Evolutionary conservation across 2,888 invertebrate species (phyloP), one percentile per base, ranked within the genome.

Genomic region (Drosophila borborema): DNA sequence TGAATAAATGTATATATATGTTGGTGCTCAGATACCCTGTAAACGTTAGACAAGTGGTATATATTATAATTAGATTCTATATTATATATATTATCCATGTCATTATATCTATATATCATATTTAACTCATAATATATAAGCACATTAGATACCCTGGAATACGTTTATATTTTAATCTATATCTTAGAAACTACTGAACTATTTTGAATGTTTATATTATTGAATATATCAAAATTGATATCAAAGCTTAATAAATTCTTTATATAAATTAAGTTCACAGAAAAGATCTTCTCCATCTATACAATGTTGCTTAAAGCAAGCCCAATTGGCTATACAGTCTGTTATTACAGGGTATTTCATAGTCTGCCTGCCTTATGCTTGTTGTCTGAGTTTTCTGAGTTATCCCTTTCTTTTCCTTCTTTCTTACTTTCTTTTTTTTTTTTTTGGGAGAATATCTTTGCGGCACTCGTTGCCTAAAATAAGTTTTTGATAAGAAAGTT

Each of bases 401-500:
- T 67, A 49, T 65, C 34, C 36, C 48, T 51, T 51, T 51, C 49
- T 40, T 16, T 40, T 7, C 6, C 38, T 40, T 40, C 38, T 34
- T 51, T 31, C 28, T n/a, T 10, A 7, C 31, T 49, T 31, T 51
- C 64, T 54, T 40, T 38, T 34, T 1, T 49, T 31, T 51, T 66
- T 54, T 40, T 38, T 34, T 1, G 55, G 36, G 60, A 41, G 72
- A 65, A 71, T 88, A 82, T 82, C 73, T 87, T 69, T 71, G 68
- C 72, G 55, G 67, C 64, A 62, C 64, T 75, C 80, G 65, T 77
- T 67, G 88, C 78, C 74, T 72, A 72, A 72, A 78, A 81, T 74
- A 86, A 89, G 90, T 86, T 86, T 90, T 77, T 81, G 90, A 88
- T 86, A 88, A 86, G 90, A 86, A 86, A 86, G 86, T 86, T 86